Evolutionary conservation across 2,888 invertebrate genomes (phyloP), one percentile per base, ranked within the genome.

Genomic region (Sthenelais limicola): DNA sequence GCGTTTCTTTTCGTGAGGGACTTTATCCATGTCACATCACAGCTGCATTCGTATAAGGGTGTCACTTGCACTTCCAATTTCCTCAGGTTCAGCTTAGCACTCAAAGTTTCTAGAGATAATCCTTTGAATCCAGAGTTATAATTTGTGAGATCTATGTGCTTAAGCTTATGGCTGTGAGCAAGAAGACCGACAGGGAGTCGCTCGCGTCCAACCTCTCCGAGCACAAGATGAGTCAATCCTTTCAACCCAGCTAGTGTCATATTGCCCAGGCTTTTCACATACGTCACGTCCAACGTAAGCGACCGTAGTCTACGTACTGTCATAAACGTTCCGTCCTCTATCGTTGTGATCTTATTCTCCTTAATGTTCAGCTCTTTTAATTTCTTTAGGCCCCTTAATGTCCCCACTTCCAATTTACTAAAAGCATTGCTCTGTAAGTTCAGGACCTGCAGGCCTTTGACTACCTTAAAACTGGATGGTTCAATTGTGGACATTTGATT

Each of bases 31-130:
- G 62, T 15, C n/a, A 62, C 21, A 15, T 62, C 7, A 18, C 62
- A 62, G 62, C 38, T 7, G 35, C 62, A 62, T 35, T 62, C 62
- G 62, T 62, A 62, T 26, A 62, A 43, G 24, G 62, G 62, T 18
- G 26, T 38, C 62, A 62, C 62, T 43, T 62, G 38, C 62, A 62
- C 62, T 43, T 62, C 9, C 35, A 62, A 43, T 26, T 26, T 1
- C 12, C 12, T 24, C 62, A 38, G 21, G 24, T 35, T 35, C 24
- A 62, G 62, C 24, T 38, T 24, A 21, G 24, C 38, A 38, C 62
- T 62, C 24, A 62, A 38, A 35, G 38, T 24, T 15, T 62, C 62
- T 21, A 2, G 7, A 7, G 26, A 18, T 43, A 62, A 26, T 7
- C 62, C 62, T 7, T 15, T 15, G 62, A 62, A 62, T 35, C 24